These are phyloP conservation scores for Nemapogon koenigi DNA, from an alignment of 2,888 invertebrate genomes.

Conservation along the genomic window DNA sequence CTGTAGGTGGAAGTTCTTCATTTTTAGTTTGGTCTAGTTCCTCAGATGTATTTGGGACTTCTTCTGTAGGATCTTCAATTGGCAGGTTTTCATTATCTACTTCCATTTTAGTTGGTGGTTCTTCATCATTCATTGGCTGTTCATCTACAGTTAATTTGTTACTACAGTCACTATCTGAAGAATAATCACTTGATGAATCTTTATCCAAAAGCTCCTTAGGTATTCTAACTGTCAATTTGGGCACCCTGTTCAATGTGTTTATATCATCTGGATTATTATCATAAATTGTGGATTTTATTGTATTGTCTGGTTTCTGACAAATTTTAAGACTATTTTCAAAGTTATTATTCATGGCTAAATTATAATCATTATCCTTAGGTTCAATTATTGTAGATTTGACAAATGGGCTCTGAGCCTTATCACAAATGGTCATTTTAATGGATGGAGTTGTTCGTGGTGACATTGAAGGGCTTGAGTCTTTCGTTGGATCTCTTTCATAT, in stretches of 20 bases:
- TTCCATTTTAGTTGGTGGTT: neutral
- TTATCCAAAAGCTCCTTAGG: constrained; percentile 66
- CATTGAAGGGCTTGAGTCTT: constrained; percentile 9
- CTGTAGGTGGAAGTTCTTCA: constrained; percentile 24
- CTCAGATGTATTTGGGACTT: neutral
- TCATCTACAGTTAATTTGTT: constrained; percentile 68
- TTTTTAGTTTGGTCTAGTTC: neutral
- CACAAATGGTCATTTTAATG: constrained; percentile 59
- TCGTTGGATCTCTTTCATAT: constrained; percentile 34
- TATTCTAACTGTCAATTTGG: constrained; percentile 72
- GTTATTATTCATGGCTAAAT: constrained; percentile 44
- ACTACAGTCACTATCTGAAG: constrained; percentile 66
- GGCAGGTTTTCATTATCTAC: neutral
- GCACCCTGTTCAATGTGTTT: constrained; percentile 64
- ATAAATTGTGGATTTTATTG: constrained; percentile 52
- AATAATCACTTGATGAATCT: constrained; percentile 58
- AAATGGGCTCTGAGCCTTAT: constrained; percentile 55
- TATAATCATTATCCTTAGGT: constrained; percentile 25
- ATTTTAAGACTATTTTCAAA: constrained; percentile 28
- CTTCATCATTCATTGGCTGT: constrained; percentile 23
- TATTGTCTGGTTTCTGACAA: constrained; percentile 41
- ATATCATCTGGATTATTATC: constrained; percentile 50
- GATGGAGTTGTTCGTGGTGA: constrained; percentile 35
- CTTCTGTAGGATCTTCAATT: neutral
- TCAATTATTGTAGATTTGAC: constrained; percentile 44